phyloP scores from a whole-genome alignment of 2,797 vertebrate species.

The Amniataba percoides region DNA sequence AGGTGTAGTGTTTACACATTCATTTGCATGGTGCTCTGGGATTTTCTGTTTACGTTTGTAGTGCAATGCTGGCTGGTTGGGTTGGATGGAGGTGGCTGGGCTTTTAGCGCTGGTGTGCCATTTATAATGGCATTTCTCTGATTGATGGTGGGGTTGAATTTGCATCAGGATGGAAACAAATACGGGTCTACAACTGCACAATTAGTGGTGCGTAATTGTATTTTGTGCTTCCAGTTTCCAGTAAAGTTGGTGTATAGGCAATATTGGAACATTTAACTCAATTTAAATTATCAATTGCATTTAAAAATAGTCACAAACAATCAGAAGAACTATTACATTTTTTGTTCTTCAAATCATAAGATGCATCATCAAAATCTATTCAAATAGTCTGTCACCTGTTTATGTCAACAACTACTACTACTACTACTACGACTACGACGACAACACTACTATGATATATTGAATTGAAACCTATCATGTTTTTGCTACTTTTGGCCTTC shows the following conservation, averaged over 20 bases:
- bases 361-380: not conserved
- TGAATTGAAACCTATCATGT: not conserved
- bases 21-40: not conserved
- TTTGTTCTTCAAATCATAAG: not conserved
- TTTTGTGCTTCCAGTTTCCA: conserved; percentile 31
- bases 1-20: conserved; percentile 18
- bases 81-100: not conserved
- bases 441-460: not conserved
- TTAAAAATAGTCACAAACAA: conserved; percentile 8
- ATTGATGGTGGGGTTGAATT: conserved; percentile 45
- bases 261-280: conserved; percentile 5
- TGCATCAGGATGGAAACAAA: conserved; percentile 55
- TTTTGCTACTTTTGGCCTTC: not conserved
- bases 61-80: conserved; percentile 20
- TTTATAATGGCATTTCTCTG: conserved; percentile 46
- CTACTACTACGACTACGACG: too few species aligned
- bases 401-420: not conserved
- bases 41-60: conserved; percentile 33
- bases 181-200: not conserved
- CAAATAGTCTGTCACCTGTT: not conserved
- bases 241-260: not conserved
- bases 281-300: not conserved
- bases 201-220: conserved; percentile 28
- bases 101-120: conserved; percentile 36
- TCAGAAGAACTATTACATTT: not conserved